Conservation (phyloP, 2,888 invertebrate species). For the Macrosoma leucophasiata region DNA sequence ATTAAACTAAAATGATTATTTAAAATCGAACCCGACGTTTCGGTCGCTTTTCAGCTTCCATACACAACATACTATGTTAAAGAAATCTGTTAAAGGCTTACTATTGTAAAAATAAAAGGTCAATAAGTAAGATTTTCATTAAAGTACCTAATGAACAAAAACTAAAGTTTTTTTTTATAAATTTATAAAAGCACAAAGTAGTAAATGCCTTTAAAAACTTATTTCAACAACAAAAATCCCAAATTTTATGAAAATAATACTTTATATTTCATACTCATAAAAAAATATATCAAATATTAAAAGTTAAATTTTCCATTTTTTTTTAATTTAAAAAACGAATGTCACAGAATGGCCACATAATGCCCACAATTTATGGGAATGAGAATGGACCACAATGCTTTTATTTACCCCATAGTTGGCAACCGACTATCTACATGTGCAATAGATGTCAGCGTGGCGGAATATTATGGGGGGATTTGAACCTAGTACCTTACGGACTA, state of each 20-base stretch:
- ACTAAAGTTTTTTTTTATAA: background rate
- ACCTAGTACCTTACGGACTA: slow-evolving; percentile 31
- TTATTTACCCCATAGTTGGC: slow-evolving; percentile 60
- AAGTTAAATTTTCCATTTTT: slow-evolving; percentile 1
- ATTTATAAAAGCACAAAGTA: background rate
- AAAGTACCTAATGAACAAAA: no score
- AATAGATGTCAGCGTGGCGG: slow-evolving; percentile 68
- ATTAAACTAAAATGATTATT: no score
- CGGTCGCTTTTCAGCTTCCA: no score
- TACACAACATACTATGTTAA: no score
- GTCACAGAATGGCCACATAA: slow-evolving; percentile 56
- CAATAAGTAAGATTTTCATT: no score
- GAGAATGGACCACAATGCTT: slow-evolving; percentile 56
- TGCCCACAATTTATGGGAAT: slow-evolving; percentile 33
- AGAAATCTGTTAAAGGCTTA: no score
- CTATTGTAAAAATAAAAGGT: no score
- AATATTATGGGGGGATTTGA: slow-evolving; percentile 64
- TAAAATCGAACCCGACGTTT: no score
- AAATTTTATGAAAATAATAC: no score
- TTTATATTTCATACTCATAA: slow-evolving; percentile 1
- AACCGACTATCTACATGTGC: slow-evolving; percentile 57
- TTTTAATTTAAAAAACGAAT: slow-evolving; percentile 28
- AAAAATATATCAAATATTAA: background rate
- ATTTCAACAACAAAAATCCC: no score
- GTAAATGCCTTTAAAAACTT: no score